These are phyloP conservation scores for Crypturellus undulatus DNA, from an alignment of 2,113 vertebrate genomes.

Conservation along the genomic window DNA sequence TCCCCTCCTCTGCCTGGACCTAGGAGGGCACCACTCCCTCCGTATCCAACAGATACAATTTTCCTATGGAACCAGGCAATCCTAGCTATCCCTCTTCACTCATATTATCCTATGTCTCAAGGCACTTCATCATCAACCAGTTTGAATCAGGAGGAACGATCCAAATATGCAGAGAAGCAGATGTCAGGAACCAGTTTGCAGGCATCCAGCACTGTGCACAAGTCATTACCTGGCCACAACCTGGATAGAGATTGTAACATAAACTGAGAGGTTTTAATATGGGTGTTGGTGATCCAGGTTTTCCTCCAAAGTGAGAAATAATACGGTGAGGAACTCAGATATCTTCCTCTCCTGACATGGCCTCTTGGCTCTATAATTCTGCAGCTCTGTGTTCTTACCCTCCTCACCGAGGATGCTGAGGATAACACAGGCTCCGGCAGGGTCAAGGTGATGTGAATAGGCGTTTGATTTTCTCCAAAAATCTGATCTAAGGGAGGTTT, in stretches of 20 bases:
- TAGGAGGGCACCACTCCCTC: not conserved
- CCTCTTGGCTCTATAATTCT: not conserved
- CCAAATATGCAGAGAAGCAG: slow-evolving; percentile 9
- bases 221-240: not conserved
- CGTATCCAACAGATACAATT: fast-evolving
- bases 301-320: not conserved
- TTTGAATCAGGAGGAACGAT: not conserved
- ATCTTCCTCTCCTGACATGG: not conserved
- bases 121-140: not conserved
- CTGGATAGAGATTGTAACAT: not conserved
- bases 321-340: fast-evolving
- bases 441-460: fast-evolving
- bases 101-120: not conserved
- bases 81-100: not conserved
- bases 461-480: not conserved
- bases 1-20: not conserved
- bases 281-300: not conserved
- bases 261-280: not conserved
- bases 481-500: not conserved
- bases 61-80: not conserved
- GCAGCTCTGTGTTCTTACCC: too few species aligned
- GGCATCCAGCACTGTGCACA: not conserved
- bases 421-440: not conserved
- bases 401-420: not conserved
- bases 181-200: not conserved